phyloP scores from a whole-genome alignment of 35 echinoderm and acorn worm genomes.

The Apostichopus parvimensis region DNA sequence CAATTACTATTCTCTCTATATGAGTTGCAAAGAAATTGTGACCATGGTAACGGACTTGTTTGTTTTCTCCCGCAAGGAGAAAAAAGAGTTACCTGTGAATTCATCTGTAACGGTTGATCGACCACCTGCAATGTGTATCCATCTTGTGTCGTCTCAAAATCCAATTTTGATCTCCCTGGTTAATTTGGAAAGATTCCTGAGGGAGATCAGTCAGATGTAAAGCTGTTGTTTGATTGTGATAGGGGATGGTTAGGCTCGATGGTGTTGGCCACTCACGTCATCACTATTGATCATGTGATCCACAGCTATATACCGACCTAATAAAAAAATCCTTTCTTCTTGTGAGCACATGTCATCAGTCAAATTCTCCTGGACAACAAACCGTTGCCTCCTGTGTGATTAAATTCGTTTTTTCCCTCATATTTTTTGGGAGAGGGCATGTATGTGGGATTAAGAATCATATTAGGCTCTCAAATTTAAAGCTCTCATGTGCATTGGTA shows the following conservation, averaged over 20 bases:
- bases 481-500: no score
- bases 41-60: not conserved
- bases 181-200: not conserved
- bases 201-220: not conserved
- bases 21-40: not conserved
- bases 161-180: not conserved
- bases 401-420: no score
- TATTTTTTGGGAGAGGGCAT: no score
- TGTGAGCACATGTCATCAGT: no score
- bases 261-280: not conserved
- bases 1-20: not conserved
- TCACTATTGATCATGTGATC: not conserved
- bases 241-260: not conserved
- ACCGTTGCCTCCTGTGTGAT: no score
- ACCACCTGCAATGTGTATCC: not conserved
- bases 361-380: no score
- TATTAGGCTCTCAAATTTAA: no score
- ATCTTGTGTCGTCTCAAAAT: not conserved
- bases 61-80: not conserved
- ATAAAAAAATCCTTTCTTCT: no score
- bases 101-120: not conserved
- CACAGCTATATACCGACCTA: not conserved
- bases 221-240: not conserved
- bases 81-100: not conserved
- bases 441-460: no score